phyloP scores from a whole-genome alignment of 2,797 vertebrate genomes.

The Gallinago solitaria region DNA sequence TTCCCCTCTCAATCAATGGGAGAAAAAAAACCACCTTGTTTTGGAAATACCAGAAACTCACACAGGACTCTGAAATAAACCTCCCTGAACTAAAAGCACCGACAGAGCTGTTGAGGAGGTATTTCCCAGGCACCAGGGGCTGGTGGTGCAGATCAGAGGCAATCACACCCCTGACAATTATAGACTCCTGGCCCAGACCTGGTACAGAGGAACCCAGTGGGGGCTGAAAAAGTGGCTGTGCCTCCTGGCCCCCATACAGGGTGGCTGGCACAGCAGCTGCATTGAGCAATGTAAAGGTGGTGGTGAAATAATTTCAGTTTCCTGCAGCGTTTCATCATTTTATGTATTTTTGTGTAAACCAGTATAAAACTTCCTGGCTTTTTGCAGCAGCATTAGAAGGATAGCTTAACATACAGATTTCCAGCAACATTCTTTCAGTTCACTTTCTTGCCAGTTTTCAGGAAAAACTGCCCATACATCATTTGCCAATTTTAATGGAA shows the following conservation, averaged over 20 bases:
- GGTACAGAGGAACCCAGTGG: accelerated
- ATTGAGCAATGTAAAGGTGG: background rate
- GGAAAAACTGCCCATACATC: background rate
- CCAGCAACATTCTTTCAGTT: background rate
- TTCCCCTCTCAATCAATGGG: background rate
- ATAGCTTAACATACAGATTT: background rate
- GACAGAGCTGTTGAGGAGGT: background rate
- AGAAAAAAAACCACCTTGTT: background rate
- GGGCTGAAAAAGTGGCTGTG: background rate
- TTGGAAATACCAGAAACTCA: background rate
- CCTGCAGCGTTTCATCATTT: background rate
- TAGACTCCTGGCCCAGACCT: background rate
- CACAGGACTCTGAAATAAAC: background rate
- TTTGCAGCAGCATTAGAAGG: background rate
- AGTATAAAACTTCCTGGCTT: conserved; percentile 4
- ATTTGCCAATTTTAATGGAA: conserved; percentile 21
- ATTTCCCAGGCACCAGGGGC: background rate
- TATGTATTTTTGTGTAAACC: conserved; percentile 7
- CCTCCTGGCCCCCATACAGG: accelerated
- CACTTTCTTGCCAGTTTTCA: conserved; percentile 19
- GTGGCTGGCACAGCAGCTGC: background rate
- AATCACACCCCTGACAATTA: background rate
- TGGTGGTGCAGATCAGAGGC: background rate
- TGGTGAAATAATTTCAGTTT: background rate
- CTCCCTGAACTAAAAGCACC: accelerated